Percentiles rank a stretch among this genome's conserved stretches.
Conservation (phyloP, 1,140 invertebrate genomes). For the Drosophila kohkoa region DNA sequence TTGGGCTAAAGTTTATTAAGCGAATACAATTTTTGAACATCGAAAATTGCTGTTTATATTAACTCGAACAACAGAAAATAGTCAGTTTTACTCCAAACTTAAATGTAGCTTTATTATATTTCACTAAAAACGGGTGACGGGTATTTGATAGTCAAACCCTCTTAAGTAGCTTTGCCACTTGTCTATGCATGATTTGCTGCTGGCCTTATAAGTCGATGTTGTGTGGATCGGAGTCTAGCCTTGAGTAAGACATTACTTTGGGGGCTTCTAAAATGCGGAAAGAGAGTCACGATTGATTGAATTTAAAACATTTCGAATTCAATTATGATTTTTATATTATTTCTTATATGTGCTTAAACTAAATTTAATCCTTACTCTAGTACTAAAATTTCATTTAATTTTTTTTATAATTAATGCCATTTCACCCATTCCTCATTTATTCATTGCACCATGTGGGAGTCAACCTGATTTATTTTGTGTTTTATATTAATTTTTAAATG, state of each 20-base stretch:
- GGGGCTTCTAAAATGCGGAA: conserved; percentile 23
- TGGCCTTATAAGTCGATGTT: conserved; percentile 55
- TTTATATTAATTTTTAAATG: conserved; percentile 41
- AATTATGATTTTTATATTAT: not conserved
- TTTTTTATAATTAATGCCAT: conserved; percentile 13
- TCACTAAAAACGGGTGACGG: not conserved
- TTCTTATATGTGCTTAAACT: not conserved
- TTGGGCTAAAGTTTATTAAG: too few relatives aligned
- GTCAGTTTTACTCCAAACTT: too few relatives aligned
- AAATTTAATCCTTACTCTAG: conserved; percentile 7
- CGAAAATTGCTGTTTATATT: too few relatives aligned
- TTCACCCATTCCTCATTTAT: conserved; percentile 4
- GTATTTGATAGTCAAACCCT: not conserved
- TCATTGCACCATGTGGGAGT: conserved; percentile 14
- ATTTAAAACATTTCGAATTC: not conserved
- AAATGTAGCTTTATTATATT: too few relatives aligned
- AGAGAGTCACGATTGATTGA: conserved; percentile 3
- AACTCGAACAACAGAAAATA: too few relatives aligned
- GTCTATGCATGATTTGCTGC: conserved; percentile 28
- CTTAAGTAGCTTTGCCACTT: not conserved
- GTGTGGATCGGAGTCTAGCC: conserved; percentile 25
- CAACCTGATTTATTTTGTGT: conserved; percentile 13
- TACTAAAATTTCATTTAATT: conserved; percentile 17
- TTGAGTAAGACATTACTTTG: conserved; percentile 41
- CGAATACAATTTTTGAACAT: too few relatives aligned